Evolutionary conservation across 2,888 invertebrate species (phyloP).

Genomic region (Capitulum mitella): DNA sequence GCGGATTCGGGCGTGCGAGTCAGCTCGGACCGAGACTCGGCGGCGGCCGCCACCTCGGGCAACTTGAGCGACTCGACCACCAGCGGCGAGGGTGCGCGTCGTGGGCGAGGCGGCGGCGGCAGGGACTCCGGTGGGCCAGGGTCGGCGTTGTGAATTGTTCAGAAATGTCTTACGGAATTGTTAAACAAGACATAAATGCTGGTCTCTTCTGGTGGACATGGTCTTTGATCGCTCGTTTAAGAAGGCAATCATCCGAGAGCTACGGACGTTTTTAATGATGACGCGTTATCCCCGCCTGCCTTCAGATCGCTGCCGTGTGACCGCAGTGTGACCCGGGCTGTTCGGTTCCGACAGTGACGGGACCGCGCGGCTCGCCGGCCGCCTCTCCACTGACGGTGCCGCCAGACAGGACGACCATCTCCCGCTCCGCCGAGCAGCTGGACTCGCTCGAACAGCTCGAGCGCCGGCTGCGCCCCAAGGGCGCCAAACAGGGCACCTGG

Average conservation of each 20-base stretch:
- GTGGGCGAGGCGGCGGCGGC: too few relatives aligned
- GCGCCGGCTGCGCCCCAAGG: slow-evolving; percentile 33
- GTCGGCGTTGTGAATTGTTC: too few relatives aligned
- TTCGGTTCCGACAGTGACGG: background rate
- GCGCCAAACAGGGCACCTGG: slow-evolving; percentile 60
- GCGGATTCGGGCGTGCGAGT: slow-evolving; percentile 78
- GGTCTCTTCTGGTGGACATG: too few relatives aligned
- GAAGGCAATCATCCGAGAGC: too few relatives aligned
- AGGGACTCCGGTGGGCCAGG: too few relatives aligned
- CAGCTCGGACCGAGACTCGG: slow-evolving; percentile 70
- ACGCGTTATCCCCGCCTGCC: too few relatives aligned
- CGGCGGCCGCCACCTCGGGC: slow-evolving; percentile 71
- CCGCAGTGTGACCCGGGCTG: background rate
- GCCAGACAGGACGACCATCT: slow-evolving; percentile 30
- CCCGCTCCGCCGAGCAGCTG: slow-evolving; percentile 71
- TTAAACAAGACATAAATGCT: too few relatives aligned
- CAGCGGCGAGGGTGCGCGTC: slow-evolving; percentile 53
- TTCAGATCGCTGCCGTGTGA: too few relatives aligned
- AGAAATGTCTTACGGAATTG: too few relatives aligned
- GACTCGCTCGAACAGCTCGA: slow-evolving; percentile 50
- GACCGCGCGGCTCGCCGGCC: background rate
- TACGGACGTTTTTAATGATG: too few relatives aligned
- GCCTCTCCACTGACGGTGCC: background rate
- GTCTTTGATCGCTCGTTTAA: too few relatives aligned
- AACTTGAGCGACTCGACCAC: slow-evolving; percentile 71